Evolutionary conservation across 2,113 vertebrate genomes (phyloP).

Genomic region (Tricholaema leucomelas): DNA sequence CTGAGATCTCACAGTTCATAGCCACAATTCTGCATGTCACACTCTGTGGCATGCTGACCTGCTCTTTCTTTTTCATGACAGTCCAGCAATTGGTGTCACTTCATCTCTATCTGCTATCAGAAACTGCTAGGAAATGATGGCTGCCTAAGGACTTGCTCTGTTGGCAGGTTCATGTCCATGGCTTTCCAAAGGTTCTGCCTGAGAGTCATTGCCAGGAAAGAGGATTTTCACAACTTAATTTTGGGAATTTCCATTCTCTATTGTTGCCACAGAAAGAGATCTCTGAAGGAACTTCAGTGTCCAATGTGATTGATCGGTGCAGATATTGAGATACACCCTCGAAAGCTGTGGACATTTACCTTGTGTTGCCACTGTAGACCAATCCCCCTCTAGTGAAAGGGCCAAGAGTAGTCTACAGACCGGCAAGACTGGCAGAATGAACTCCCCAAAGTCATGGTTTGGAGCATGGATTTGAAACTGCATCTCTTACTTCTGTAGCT

Average conservation of each 20-base stretch:
- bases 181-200: not conserved
- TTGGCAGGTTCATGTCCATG: not conserved
- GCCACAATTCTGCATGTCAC: not conserved
- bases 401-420: not conserved
- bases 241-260: not conserved
- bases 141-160: not conserved
- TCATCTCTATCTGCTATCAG: not conserved
- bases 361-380: not conserved
- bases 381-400: not conserved
- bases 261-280: not conserved
- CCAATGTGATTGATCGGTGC: not conserved
- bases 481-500: not conserved
- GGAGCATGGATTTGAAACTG: not conserved
- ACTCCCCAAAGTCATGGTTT: not conserved
- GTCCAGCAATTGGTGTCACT: not conserved
- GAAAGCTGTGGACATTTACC: not conserved
- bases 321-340: fast-evolving
- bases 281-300: not conserved
- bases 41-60: not conserved
- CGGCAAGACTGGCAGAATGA: not conserved
- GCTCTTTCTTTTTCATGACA: not conserved
- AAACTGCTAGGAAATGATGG: not conserved
- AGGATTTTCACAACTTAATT: not conserved
- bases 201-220: not conserved
- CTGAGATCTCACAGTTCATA: not conserved